Evolutionary conservation across 2,113 vertebrate genomes (phyloP).

Genomic region (Sturnira hondurensis): DNA sequence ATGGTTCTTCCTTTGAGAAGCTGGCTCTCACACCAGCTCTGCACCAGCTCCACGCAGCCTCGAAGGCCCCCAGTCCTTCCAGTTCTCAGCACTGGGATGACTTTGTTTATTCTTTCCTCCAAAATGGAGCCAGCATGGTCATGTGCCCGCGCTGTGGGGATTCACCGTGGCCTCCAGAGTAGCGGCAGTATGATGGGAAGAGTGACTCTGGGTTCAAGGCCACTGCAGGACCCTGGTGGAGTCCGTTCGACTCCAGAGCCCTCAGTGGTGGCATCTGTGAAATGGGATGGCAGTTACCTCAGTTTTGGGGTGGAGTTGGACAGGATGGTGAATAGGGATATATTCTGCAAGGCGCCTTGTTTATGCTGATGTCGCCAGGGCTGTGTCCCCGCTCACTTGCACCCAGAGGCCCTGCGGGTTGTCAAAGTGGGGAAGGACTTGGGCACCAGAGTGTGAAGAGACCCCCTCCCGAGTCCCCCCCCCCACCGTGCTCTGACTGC

Average conservation of each 20-base stretch:
- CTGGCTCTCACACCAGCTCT: accelerated
- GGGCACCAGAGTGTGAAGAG: not conserved
- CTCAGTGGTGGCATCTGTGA: no score
- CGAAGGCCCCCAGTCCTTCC: not conserved
- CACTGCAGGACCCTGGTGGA: accelerated
- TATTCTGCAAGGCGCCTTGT: not conserved
- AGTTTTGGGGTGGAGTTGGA: no score
- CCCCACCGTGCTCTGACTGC: not conserved
- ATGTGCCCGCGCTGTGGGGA: no score
- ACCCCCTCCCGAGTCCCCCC: not conserved
- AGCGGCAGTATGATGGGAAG: not conserved
- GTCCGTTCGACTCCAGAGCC: not conserved
- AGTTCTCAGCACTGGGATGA: not conserved
- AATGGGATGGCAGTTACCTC: no score
- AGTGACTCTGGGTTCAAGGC: not conserved
- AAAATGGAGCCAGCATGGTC: not conserved
- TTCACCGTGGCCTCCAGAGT: not conserved
- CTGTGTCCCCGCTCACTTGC: accelerated
- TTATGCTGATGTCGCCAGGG: accelerated
- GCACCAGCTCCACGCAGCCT: no score
- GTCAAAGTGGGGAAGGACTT: not conserved
- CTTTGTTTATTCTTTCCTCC: not conserved
- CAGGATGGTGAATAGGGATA: not conserved
- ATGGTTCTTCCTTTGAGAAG: not conserved
- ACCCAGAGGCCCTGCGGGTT: accelerated